A percentile compares a stretch with the other conserved stretches of the same genome.
phyloP scores from a whole-genome alignment of 2,113 vertebrate genomes.

The Cryptomyrus ogoouensis region DNA sequence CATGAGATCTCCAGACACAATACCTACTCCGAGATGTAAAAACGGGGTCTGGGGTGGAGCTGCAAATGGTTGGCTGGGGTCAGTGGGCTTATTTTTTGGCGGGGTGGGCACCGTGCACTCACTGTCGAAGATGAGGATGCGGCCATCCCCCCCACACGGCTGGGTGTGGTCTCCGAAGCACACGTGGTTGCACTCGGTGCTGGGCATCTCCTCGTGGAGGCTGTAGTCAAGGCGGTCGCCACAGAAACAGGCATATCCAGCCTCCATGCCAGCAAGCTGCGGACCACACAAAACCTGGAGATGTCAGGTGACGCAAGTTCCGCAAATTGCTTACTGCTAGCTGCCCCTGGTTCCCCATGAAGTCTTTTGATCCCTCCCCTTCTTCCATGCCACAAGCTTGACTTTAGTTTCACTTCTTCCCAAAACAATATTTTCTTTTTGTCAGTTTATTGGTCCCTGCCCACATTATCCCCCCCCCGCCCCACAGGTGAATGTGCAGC shows the following conservation, averaged over 20 bases:
- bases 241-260: constrained; percentile 94
- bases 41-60: background rate
- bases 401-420: background rate
- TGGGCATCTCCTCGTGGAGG: constrained; percentile 73
- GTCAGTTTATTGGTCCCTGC: background rate
- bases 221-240: constrained; percentile 84
- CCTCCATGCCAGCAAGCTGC: constrained; percentile 86
- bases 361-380: background rate
- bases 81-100: background rate
- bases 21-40: background rate
- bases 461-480: background rate
- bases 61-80: background rate
- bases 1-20: background rate
- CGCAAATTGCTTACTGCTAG: background rate
- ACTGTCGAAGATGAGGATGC: constrained; percentile 94
- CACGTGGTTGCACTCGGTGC: constrained; percentile 89
- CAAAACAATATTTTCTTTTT: background rate
- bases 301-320: background rate
- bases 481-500: background rate
- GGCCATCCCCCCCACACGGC: constrained; percentile 91
- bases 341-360: background rate
- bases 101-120: constrained; percentile 46
- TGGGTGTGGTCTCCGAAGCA: constrained; percentile 95
- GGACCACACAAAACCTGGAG: background rate
- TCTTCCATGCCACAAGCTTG: background rate